Evolutionary conservation across 1,140 invertebrate genomes (phyloP).

Genomic region (Thaumatotibia leucotreta): DNA sequence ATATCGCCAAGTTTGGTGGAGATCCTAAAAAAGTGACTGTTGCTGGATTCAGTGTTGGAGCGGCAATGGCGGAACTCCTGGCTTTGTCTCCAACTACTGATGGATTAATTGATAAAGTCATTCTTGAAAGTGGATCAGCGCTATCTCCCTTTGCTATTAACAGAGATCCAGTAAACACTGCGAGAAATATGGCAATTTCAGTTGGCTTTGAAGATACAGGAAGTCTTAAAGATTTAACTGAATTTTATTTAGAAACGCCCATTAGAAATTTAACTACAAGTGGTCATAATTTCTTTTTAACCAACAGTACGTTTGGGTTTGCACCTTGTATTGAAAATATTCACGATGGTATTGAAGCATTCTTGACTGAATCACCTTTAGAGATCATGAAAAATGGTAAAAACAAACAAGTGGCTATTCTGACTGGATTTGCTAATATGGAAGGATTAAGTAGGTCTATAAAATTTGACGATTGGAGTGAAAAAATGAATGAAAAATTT

Average conservation of each 20-base stretch:
- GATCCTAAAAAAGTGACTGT: constrained; percentile 80
- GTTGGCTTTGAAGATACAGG: constrained; percentile 53
- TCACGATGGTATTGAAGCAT: constrained; percentile 42
- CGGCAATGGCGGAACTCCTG: constrained; percentile 58
- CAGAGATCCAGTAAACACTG: constrained; percentile 55
- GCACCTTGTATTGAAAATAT: constrained; percentile 60
- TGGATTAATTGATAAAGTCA: constrained; percentile 56
- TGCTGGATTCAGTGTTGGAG: constrained; percentile 78
- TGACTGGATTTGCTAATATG: constrained; percentile 63
- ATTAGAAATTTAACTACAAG: constrained; percentile 30
- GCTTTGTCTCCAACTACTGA: constrained; percentile 46
- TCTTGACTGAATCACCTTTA: constrained; percentile 56
- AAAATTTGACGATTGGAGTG: constrained; percentile 56
- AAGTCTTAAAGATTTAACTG: constrained; percentile 51
- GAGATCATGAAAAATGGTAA: constrained; percentile 45
- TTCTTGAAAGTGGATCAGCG: constrained; percentile 64
- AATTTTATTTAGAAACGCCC: constrained; percentile 57
- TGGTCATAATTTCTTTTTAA: constrained; percentile 59
- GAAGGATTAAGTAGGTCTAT: constrained; percentile 59
- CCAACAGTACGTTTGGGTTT: constrained; percentile 64
- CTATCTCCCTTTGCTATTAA: constrained; percentile 58
- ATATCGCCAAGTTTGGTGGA: constrained; percentile 81
- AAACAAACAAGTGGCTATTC: constrained; percentile 38
- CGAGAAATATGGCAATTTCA: constrained; percentile 52
- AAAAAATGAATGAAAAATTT: constrained; percentile 59